These are phyloP conservation scores for Listrodromus nycthemerus DNA, from an alignment of 2,888 invertebrate species.

Conservation along the genomic window DNA sequence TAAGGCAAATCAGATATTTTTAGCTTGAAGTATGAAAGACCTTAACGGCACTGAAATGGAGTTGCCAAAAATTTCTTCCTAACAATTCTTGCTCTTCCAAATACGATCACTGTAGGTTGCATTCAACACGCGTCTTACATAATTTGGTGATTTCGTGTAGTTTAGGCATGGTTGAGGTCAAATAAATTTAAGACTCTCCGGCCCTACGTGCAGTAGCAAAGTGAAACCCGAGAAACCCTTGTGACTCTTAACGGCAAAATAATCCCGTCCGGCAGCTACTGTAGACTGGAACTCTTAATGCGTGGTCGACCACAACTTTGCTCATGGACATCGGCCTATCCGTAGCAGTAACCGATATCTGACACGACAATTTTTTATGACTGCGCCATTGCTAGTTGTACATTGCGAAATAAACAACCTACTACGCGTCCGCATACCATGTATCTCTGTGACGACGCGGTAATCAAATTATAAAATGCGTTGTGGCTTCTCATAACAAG, in stretches of 20 bases:
- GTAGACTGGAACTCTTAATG: constrained; percentile 48
- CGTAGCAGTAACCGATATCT: constrained; percentile 36
- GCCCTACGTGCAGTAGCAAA: background rate
- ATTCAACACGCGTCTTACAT: background rate
- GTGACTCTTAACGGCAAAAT: constrained; percentile 39
- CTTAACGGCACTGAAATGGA: constrained; percentile 61
- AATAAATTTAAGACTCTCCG: background rate
- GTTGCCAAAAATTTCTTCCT: constrained; percentile 63
- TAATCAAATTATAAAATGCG: constrained; percentile 21
- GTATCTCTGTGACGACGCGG: background rate
- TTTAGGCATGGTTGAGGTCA: background rate
- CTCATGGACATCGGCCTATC: background rate
- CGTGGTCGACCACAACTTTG: constrained; percentile 52
- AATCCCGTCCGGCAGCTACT: constrained; percentile 16
- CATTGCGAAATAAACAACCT: background rate
- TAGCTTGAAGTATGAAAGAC: constrained; percentile 73
- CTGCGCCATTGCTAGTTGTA: background rate
- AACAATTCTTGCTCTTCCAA: background rate
- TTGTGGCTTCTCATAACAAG: background rate
- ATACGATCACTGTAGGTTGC: background rate
- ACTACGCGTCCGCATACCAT: background rate
- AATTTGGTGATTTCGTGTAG: background rate
- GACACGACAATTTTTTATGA: background rate
- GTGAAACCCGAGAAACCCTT: constrained; percentile 37
- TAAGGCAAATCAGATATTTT: constrained; percentile 69